A percentile compares a stretch with the other conserved stretches of the same genome.
phyloP scores from a whole-genome alignment of 2,797 vertebrate genomes.

The Sebastiscus albofasciatus region DNA sequence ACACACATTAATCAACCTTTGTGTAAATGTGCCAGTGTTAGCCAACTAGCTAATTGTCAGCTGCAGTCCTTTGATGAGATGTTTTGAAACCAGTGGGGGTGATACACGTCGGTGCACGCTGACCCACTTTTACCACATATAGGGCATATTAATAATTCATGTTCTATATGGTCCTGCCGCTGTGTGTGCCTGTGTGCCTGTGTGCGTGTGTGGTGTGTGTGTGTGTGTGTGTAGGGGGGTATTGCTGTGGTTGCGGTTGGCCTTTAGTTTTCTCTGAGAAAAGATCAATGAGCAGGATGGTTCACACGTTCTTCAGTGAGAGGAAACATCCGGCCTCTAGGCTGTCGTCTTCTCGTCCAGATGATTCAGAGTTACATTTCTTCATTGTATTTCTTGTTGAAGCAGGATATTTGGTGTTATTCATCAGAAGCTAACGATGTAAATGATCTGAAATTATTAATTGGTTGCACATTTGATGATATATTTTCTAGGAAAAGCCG shows the following conservation, averaged over 20 bases:
- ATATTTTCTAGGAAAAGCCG: background rate
- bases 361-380: background rate
- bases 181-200: background rate
- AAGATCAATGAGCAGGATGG: background rate
- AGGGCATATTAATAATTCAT: background rate
- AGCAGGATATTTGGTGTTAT: background rate
- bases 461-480: background rate
- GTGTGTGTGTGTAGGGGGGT: background rate
- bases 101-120: background rate
- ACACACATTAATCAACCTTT: background rate
- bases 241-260: background rate
- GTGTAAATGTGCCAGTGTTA: background rate
- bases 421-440: background rate
- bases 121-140: background rate
- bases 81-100: background rate
- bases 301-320: background rate
- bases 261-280: background rate
- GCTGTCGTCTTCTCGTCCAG: background rate
- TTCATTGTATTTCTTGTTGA: background rate
- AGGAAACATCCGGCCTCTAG: background rate
- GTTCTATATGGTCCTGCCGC: background rate
- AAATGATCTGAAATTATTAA: background rate
- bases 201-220: too few relatives aligned
- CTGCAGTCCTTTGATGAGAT: background rate
- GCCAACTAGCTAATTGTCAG: background rate